Conservation (phyloP, 2,888 invertebrate genomes). For the Spilosoma lubricipeda region DNA sequence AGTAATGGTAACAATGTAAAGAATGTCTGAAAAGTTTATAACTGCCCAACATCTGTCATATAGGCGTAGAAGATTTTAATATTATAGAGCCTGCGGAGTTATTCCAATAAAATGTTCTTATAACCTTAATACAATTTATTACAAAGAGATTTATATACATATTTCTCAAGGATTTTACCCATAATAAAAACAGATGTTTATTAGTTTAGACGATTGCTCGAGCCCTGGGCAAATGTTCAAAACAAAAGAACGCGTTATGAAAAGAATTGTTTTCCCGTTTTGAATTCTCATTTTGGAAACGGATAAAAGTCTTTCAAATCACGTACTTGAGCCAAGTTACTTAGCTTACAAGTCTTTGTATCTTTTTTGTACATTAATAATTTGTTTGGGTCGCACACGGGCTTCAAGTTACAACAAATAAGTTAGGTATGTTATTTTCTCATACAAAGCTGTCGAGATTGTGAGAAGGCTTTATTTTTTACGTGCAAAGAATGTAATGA, state of each 20-base stretch:
- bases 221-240: conserved; percentile 61
- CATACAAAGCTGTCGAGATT: conserved; percentile 75
- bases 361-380: conserved; percentile 79
- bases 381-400: conserved; percentile 70
- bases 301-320: conserved; percentile 73
- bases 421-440: conserved; percentile 73
- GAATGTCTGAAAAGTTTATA: not conserved
- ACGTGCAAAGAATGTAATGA: conserved; percentile 79
- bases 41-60: not conserved
- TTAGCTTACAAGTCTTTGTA: conserved; percentile 74
- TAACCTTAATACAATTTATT: conserved; percentile 40
- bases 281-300: conserved; percentile 66
- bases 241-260: conserved; percentile 64
- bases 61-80: not conserved
- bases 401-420: conserved; percentile 66
- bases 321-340: conserved; percentile 73
- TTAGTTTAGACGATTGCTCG: conserved; percentile 63
- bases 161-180: conserved; percentile 49
- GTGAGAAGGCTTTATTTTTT: conserved; percentile 78
- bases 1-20: not conserved
- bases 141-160: conserved; percentile 49
- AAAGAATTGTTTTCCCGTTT: conserved; percentile 66
- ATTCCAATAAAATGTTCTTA: conserved; percentile 29
- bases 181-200: conserved; percentile 61
- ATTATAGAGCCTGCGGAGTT: conserved; percentile 23